Evolutionary conservation across 2,888 invertebrate species (phyloP).

Genomic region (Dorcus hopei): DNA sequence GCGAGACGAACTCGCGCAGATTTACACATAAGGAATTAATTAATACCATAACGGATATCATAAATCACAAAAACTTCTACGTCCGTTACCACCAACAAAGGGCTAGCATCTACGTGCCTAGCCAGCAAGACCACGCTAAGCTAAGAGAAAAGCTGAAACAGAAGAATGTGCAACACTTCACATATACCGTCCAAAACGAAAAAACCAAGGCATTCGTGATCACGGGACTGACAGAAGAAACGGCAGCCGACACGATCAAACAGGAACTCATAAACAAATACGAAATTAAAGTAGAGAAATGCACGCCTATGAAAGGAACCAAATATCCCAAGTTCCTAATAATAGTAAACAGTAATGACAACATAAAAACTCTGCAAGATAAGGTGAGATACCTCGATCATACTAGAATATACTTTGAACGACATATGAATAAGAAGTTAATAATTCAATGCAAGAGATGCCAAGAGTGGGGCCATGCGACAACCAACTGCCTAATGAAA

Average conservation of each 20-base stretch:
- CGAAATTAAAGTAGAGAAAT: background rate
- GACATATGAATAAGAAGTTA: background rate
- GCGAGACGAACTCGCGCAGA: too few relatives aligned
- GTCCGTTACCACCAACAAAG: too few relatives aligned
- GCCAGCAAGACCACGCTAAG: too few relatives aligned
- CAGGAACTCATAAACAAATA: background rate
- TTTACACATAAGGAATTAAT: too few relatives aligned
- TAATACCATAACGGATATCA: too few relatives aligned
- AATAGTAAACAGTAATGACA: background rate
- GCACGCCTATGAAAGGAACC: background rate
- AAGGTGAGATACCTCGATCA: background rate
- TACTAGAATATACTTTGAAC: background rate
- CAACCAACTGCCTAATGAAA: slow-evolving; percentile 1
- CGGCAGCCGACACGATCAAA: background rate
- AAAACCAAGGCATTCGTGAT: background rate
- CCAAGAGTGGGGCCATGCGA: slow-evolving; percentile 17
- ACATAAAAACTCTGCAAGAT: background rate
- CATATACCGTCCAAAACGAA: background rate
- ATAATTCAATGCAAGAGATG: slow-evolving; percentile 13
- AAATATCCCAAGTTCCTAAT: background rate
- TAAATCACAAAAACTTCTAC: too few relatives aligned
- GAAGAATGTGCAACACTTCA: too few relatives aligned
- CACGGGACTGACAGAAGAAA: background rate
- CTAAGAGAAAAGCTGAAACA: too few relatives aligned
- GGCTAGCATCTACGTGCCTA: too few relatives aligned